Conservation (phyloP, 2,797 vertebrate genomes). For the Prionace glauca region DNA sequence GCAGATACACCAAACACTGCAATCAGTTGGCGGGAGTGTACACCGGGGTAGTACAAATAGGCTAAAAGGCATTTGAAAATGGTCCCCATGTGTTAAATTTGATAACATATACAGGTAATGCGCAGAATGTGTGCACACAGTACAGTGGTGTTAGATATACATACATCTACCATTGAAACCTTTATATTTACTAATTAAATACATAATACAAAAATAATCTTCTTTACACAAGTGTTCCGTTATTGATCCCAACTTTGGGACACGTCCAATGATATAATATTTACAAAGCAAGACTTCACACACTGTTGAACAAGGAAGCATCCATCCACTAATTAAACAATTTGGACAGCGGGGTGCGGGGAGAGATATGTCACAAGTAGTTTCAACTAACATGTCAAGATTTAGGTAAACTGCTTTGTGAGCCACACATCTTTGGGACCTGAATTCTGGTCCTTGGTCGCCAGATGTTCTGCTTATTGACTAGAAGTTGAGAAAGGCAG, state of each 20-base stretch:
- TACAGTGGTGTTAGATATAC: not conserved
- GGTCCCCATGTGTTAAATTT: not conserved
- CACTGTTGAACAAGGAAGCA: not conserved
- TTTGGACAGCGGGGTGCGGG: not conserved
- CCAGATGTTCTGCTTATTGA: not conserved
- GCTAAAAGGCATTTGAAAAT: not conserved
- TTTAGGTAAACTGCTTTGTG: not conserved
- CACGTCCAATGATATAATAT: not conserved
- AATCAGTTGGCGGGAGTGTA: not conserved
- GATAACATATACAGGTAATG: not conserved
- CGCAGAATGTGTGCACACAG: not conserved
- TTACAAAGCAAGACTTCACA: not conserved
- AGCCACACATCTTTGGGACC: not conserved
- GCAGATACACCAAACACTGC: not conserved
- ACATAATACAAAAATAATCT: not conserved
- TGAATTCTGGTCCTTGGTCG: not conserved
- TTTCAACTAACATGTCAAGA: not conserved
- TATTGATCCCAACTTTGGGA: conserved; percentile 5
- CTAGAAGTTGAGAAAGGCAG: not conserved
- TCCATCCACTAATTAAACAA: not conserved
- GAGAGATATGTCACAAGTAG: not conserved
- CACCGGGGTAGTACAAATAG: not conserved
- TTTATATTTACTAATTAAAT: not conserved
- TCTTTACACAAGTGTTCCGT: not conserved
- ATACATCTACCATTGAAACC: not conserved